Conservation (phyloP, 1,140 invertebrate species). For the Zaprionus africanus region DNA sequence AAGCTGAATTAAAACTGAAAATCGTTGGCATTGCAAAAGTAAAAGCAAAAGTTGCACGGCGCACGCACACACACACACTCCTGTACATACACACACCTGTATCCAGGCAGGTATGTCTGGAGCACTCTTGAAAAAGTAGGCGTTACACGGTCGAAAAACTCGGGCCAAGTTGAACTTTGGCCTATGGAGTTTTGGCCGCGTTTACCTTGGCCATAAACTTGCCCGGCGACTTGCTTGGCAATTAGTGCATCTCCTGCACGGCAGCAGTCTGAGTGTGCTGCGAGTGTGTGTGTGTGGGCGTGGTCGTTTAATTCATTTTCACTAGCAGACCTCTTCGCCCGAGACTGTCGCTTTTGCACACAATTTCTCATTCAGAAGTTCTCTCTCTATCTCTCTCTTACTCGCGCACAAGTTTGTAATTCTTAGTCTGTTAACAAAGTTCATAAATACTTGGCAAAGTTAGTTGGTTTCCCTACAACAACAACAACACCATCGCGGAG, state of each 20-base stretch:
- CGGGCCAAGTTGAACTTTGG: slow-evolving; percentile 71
- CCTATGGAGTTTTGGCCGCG: slow-evolving; percentile 60
- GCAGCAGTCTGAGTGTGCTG: slow-evolving; percentile 9
- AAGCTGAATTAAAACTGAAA: slow-evolving; percentile 47
- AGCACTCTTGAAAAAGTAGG: slow-evolving; percentile 51
- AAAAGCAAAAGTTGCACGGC: slow-evolving; percentile 67
- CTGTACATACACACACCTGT: neutral
- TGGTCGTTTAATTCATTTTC: slow-evolving; percentile 77
- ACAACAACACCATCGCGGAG: slow-evolving; percentile 16
- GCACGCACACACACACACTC: slow-evolving; percentile 21
- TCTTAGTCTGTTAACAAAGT: slow-evolving; percentile 82
- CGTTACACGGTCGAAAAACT: slow-evolving; percentile 73
- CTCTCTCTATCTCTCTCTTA: neutral
- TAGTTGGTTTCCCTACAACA: slow-evolving; percentile 51
- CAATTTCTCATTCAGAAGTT: slow-evolving; percentile 80
- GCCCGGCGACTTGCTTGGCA: slow-evolving; percentile 74
- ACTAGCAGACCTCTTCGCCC: slow-evolving; percentile 35
- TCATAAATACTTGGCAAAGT: slow-evolving; percentile 79
- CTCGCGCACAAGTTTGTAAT: slow-evolving; percentile 73
- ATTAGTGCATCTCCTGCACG: slow-evolving; percentile 67
- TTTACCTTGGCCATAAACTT: slow-evolving; percentile 81
- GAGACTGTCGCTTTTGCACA: slow-evolving; percentile 75
- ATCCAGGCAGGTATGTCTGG: neutral
- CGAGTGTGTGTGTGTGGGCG: slow-evolving; percentile 48
- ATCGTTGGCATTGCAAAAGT: slow-evolving; percentile 47